A percentile compares a stretch with the other conserved stretches of the same genome.
These are phyloP conservation scores for Myotis vivesi DNA, from an alignment of 2,797 vertebrate genomes.

Conservation along the genomic window DNA sequence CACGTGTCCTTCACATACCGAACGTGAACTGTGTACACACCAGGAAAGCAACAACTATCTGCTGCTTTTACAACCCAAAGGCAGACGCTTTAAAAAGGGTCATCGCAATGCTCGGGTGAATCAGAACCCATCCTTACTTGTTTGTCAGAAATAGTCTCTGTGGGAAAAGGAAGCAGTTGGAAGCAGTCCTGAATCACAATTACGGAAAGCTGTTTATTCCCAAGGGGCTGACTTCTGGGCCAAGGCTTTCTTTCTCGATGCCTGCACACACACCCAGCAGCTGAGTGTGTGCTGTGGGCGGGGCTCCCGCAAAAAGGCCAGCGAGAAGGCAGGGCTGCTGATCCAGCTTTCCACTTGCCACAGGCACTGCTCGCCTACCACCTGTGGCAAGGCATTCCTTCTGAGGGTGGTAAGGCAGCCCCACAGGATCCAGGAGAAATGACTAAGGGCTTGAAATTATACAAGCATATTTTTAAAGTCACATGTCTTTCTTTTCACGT, in stretches of 20 bases:
- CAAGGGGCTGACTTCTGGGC: not conserved
- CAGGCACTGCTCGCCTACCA: not conserved
- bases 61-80: conserved; percentile 50
- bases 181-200: conserved; percentile 42
- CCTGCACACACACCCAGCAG: not conserved
- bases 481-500: not conserved
- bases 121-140: conserved; percentile 37
- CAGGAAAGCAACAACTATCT: conserved; percentile 13
- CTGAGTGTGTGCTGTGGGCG: not conserved
- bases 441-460: not conserved
- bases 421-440: not conserved
- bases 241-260: not conserved
- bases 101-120: not conserved
- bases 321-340: not conserved
- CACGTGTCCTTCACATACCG: not conserved
- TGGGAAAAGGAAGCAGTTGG: conserved; percentile 50
- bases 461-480: not conserved
- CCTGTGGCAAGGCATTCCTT: not conserved
- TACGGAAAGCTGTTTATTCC: conserved; percentile 35
- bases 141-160: conserved; percentile 45
- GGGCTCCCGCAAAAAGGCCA: not conserved
- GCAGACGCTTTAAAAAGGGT: conserved; percentile 29
- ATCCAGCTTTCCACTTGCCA: not conserved
- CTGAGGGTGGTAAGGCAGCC: not conserved
- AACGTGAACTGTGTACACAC: conserved; percentile 29